Percentiles rank a stretch among this genome's conserved stretches.
Evolutionary conservation across 2,797 vertebrate genomes (phyloP).

Genomic region (Eutrigla gurnardus): DNA sequence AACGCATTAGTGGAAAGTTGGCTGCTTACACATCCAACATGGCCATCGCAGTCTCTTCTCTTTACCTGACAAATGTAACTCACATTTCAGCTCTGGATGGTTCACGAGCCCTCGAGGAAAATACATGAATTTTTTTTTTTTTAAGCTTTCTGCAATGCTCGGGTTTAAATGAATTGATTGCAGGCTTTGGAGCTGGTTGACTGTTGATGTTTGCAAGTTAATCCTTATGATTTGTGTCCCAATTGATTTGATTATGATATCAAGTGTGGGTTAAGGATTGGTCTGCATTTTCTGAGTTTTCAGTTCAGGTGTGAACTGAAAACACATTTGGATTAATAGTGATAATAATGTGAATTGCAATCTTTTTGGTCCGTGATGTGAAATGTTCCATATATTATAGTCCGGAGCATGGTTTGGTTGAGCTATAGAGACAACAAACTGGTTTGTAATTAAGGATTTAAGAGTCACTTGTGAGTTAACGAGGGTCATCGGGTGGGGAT

Average conservation of each 20-base stretch:
- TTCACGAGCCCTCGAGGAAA: constrained; percentile 19
- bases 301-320: neutral
- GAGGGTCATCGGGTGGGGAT: neutral
- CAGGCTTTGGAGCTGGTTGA: neutral
- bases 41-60: constrained; percentile 25
- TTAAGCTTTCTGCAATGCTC: neutral
- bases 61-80: constrained; percentile 49
- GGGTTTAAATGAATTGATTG: constrained; percentile 13
- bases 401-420: no score
- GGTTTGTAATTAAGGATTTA: no score
- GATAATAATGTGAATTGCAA: no score
- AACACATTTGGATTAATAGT: no score
- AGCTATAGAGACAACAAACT: no score
- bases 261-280: neutral
- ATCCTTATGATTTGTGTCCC: constrained; percentile 1
- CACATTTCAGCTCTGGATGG: constrained; percentile 20
- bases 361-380: no score
- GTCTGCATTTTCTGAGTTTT: neutral
- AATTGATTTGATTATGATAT: constrained; percentile 17
- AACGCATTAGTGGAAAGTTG: constrained; percentile 49
- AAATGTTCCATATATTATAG: no score
- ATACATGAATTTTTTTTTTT: neutral
- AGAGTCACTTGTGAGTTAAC: no score
- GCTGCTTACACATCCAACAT: constrained; percentile 45
- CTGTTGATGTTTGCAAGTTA: constrained; percentile 25